Evolutionary conservation across 2,797 vertebrate genomes (phyloP), one percentile per base, ranked within the genome.

Genomic region (Phoebastria nigripes): DNA sequence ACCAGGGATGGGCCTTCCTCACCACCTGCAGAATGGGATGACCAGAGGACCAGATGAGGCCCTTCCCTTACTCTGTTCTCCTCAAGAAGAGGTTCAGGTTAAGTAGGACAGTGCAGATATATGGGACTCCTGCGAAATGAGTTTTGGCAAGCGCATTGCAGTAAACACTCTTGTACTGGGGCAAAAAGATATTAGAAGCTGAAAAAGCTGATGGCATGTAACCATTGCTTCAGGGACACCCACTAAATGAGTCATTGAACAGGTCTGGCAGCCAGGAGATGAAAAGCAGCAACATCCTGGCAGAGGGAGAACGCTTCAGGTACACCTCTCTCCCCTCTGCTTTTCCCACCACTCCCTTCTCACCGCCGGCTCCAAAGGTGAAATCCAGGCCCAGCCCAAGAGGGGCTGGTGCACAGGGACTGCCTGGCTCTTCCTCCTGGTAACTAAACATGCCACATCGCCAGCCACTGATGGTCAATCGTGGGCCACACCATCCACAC

Each of bases 401-500:
- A 88, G 3, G 22, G 13, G 2, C 26, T 78, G 52, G 12, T 21
- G 12, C 42, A 52, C 14, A 33, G 14, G 4, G 20, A n/a, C 13
- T 1, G 0, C 4, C 4, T 21, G 11, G 18, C 3, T 56, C 7
- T 87, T 82, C 25, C n/a, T 63, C 21, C 70, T 41, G 12, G 9
- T 65, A 46, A 31, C 15, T 42, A 51, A 63, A 15, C 14, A 15
- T 13, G 5, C 44, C 39, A 21, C 24, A 39, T 39, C 19, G 28
- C 7, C 44, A n/a, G 6, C 7, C 28, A 28, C 28, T 61, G 18
- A 18, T 2, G 1, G 13, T 56, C 61, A 42, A 13, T 20, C 2
- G 1, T 1, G 4, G 49, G 9, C 22, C 51, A 35, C 13, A 6
- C 41, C 4, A 0, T 44, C 63, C 13, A 9, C 31, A 33, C 21